Base-by-base conservation (phyloP, 2,113 vertebrate species). In the Xiphophorus hellerii region DNA sequence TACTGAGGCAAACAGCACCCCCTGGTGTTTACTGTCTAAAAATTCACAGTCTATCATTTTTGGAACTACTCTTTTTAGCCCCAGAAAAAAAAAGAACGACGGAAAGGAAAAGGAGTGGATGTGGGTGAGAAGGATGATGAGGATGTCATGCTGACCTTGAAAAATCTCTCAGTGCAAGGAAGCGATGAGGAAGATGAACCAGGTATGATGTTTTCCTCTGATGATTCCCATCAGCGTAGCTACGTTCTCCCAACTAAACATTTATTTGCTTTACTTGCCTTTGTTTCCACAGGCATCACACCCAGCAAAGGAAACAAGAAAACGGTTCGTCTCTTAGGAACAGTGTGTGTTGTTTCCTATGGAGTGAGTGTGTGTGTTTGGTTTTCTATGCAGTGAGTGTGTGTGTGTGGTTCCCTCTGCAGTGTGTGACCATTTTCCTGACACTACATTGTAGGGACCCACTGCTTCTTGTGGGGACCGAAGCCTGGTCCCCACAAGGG, bases 21-120 rank as follows among this genome's bases (percentile, higher is more conserved):
- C 7, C 11, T 30, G 14, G 15, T 22, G 15, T 63, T 30, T 28
- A 31, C 5, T 30, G 11, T 4, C 29, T 62, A 1, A 14, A 15
- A 30, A 5, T 62, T 5, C 14, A 14, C 14, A 62, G 5, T 30
- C 6, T 44, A 17, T 44, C 14, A 20, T 15, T 74, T 51, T 54
- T 54, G 30, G 15, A 51, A 15, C 22, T 54, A 2, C 14, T 68
- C 1, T 68, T 68, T 54, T 63, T 77, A 90, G 89, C 92, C 89
- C 84, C 94, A 95, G 78, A 97, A 97, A 88, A 96, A 95, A 70
- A 95, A 95, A 84, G 95, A 96, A 28, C 82, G 93, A 0, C 92
- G 94, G 35, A 96, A 96, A 94, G 94, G 91, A n/a, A 93, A 93
- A 83, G 93, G 87, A 31, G 95, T 90, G 29, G 93, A 90, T 12